These are phyloP conservation scores for Aphidius gifuensis DNA, from an alignment of 1,140 invertebrate species.

Conservation along the genomic window DNA sequence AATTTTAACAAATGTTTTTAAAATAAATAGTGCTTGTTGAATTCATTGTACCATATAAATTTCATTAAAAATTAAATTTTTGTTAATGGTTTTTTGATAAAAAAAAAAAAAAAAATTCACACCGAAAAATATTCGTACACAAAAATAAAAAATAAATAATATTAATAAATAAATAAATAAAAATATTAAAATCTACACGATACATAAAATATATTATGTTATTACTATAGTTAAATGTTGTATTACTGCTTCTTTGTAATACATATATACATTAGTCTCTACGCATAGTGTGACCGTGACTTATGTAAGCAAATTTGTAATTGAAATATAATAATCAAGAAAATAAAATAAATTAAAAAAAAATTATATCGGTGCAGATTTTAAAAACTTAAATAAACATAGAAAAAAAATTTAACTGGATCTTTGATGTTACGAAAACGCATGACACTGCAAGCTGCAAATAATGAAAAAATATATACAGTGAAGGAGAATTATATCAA, in stretches of 20 bases:
- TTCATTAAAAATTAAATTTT: too few relatives aligned
- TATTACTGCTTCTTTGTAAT: conserved; percentile 50
- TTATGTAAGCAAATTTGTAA: conserved; percentile 37
- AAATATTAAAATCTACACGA: conserved; percentile 28
- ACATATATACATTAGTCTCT: conserved; percentile 40
- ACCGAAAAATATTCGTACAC: conserved; percentile 23
- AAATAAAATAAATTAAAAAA: conserved; percentile 7
- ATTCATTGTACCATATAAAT: too few relatives aligned
- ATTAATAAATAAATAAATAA: conserved; percentile 18
- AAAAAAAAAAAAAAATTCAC: conserved; percentile 27
- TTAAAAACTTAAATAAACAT: neutral
- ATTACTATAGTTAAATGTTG: conserved; percentile 48
- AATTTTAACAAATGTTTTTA: too few relatives aligned
- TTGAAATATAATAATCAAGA: conserved; percentile 20
- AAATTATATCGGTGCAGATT: neutral
- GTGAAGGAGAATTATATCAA: conserved; percentile 5
- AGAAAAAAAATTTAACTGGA: neutral
- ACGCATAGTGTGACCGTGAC: conserved; percentile 40
- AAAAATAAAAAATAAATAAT: conserved; percentile 18
- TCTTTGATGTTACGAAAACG: neutral
- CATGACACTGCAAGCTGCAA: neutral
- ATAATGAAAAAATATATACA: neutral
- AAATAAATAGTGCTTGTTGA: neutral
- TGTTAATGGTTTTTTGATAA: too few relatives aligned
- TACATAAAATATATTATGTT: conserved; percentile 40